Base-by-base conservation (phyloP, 2,888 invertebrate genomes). In the Ochropleura plecta region DNA sequence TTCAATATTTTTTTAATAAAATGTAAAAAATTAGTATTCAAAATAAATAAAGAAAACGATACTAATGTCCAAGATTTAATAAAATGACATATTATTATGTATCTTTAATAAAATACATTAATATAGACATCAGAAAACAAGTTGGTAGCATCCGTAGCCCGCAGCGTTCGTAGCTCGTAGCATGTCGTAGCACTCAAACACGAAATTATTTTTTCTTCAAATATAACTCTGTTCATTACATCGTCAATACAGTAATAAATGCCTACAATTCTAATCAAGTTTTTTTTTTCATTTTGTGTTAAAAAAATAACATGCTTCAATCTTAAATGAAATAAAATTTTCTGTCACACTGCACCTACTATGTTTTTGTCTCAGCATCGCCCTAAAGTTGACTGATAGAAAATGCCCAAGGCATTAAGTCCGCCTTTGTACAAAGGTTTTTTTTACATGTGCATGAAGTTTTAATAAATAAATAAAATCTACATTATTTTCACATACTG, bases 91-190 rank as follows among this genome's bases (percentile, higher is more conserved):
- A 12, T 12, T 12, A 12, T 48, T 10, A 51, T n/a, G 51, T 51
- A 51, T n/a, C n/a, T 53, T 10, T n/a, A 9, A n/a, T 53, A n/a
- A 53, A n/a, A 53, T n/a, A 10, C 53, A 53, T 53, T 0, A n/a
- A 18, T 18, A 18, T 51, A 18, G 0, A 51, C 16, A 1, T 6
- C 8, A 7, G 53, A n/a, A 0, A 9, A n/a, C n/a, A n/a, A 53
- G n/a, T n/a, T 12, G 12, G 46, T 46, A 53, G 53, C 44, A 14
- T 10, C 6, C 7, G 30, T 55, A 55, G 12, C n/a, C 0, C 20
- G 72, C 65, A 77, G 76, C 63, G 3, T 42, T 10, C n/a, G 42
- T 55, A 73, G 48, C 20, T 7, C 66, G 73, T 73, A 73, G 67
- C 44, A 0, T 42, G 9, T 14, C 57, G 70, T 46, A 59, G 44